A percentile compares a stretch with the other conserved stretches of the same genome.
Evolutionary conservation across 92 coral and sea anemone species (phyloP).

Genomic region (Pocillopora grandis): DNA sequence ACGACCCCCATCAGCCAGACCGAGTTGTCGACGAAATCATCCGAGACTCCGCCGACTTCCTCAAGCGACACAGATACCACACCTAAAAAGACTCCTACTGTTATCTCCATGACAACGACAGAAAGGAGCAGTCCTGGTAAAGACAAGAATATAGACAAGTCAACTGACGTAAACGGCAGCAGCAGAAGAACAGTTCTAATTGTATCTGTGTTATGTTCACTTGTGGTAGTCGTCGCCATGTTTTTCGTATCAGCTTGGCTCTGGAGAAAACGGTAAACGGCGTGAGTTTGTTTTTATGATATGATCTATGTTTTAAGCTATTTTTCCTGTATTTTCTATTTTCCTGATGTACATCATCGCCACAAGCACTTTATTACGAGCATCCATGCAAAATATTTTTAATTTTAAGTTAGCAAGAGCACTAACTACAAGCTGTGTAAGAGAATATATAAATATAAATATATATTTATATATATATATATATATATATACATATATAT

Average conservation of each 20-base stretch:
- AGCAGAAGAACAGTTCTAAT: not conserved
- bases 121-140: constrained; percentile 10
- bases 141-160: not conserved
- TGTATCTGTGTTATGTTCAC: constrained; percentile 3
- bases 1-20: not conserved
- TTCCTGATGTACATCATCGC: too few relatives aligned
- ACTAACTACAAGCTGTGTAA: too few relatives aligned
- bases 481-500: too few relatives aligned
- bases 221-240: not conserved
- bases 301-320: too few relatives aligned
- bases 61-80: not conserved
- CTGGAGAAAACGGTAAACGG: not conserved
- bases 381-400: too few relatives aligned
- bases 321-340: too few relatives aligned
- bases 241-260: not conserved
- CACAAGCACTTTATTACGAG: too few relatives aligned
- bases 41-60: too few relatives aligned
- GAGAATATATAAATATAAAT: too few relatives aligned
- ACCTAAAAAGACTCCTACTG: not conserved
- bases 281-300: not conserved
- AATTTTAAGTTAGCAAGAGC: too few relatives aligned
- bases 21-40: not conserved
- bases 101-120: not conserved
- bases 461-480: too few relatives aligned
- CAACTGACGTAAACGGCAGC: not conserved